A percentile compares a stretch with the other conserved stretches of the same genome.
phyloP scores from a whole-genome alignment of 1,140 invertebrate species.

The Euwallacea fornicatus region DNA sequence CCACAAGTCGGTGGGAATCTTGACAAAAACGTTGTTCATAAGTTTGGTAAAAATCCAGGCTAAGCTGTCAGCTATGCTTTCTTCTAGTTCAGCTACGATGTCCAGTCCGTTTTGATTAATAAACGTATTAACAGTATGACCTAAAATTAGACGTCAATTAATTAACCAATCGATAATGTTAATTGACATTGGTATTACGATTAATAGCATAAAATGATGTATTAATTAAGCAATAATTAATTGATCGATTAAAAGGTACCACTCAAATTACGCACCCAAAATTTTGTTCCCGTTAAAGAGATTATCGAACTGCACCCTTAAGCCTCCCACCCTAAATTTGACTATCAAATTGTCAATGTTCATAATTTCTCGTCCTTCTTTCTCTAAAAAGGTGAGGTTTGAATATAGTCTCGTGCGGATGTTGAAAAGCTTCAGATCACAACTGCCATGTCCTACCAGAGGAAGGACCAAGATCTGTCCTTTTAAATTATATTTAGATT shows the following conservation, averaged over 20 bases:
- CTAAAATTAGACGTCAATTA: constrained; percentile 42
- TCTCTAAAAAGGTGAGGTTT: constrained; percentile 53
- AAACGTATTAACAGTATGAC: constrained; percentile 57
- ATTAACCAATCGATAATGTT: too few relatives aligned
- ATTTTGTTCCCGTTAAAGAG: constrained; percentile 65
- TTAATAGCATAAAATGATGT: too few relatives aligned
- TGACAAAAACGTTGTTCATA: constrained; percentile 55
- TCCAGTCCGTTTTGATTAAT: constrained; percentile 56
- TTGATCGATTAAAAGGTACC: too few relatives aligned
- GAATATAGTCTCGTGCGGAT: constrained; percentile 58
- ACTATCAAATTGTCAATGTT: constrained; percentile 59
- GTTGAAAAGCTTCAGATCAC: constrained; percentile 50
- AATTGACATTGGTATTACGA: too few relatives aligned
- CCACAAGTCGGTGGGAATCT: constrained; percentile 56
- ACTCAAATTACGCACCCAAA: constrained; percentile 49
- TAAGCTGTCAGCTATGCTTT: constrained; percentile 54
- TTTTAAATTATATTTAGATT: constrained; percentile 60
- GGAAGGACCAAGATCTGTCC: constrained; percentile 62
- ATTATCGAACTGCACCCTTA: constrained; percentile 63
- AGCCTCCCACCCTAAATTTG: constrained; percentile 57
- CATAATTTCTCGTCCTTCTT: constrained; percentile 56
- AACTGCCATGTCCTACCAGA: constrained; percentile 54
- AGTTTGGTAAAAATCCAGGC: constrained; percentile 55
- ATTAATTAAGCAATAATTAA: too few relatives aligned
- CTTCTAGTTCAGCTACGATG: constrained; percentile 55